Base-by-base conservation (phyloP, 2,888 invertebrate species). In the Melieria crassipennis region DNA sequence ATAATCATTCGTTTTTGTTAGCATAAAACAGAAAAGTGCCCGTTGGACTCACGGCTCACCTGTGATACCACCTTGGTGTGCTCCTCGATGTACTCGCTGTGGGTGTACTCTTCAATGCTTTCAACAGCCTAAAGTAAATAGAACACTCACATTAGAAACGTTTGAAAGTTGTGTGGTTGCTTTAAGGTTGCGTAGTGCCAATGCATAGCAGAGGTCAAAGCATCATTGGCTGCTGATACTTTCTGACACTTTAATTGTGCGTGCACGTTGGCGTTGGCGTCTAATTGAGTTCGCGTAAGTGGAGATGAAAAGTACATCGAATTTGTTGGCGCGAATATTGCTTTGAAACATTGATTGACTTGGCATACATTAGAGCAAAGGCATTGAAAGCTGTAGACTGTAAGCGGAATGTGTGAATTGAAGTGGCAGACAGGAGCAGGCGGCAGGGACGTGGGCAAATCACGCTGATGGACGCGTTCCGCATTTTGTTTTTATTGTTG, bases 111-210 rank as follows among this genome's bases (percentile, higher is more conserved):
- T 77, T 86, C 86, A 79, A 84, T 80, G 78, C 82, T 86, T 80
- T 87, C 86, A 80, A 87, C 87, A 81, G 87, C 87, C 87, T 87
- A 80, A 75, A 82, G 77, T 79, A 76, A 80, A 81, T 78, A 74
- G 77, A 77, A 63, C 30, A 30, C 1, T 30, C 30, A 30, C 30
- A 63, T 57, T 52, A 48, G 65, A 67, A 43, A 55, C 56, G 55
- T 50, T 13, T 5, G 55, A 72, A 69, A 48, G 47, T 42, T 7
- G 4, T 42, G n/a, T 9, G 43, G 16, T 62, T 10, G 5, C 13
- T 52, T 52, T 7, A 5, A 50, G 3, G 57, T 62, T 30, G 30
- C 30, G 30, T 30, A 30, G 30, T 30, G 30, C 30, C 3, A 30
- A 2, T 30, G 30, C 30, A 30, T 1, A 30, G 2, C 30, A 30